Conservation (phyloP, 2,113 vertebrate genomes). For the Phylloscopus trochilus region DNA sequence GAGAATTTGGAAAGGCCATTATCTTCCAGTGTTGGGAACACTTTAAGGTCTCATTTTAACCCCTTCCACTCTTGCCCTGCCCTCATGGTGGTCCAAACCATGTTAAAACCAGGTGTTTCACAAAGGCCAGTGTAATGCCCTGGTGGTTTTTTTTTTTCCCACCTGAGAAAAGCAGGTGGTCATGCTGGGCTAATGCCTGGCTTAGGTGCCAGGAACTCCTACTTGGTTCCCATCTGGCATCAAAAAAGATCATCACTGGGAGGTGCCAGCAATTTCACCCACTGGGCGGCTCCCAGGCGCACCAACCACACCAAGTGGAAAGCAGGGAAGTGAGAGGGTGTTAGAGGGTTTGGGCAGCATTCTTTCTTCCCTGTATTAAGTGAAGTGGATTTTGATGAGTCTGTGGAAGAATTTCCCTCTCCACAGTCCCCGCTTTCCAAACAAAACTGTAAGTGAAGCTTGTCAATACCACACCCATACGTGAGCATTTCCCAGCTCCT, state of each 20-base stretch:
- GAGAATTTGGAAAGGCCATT: conserved; percentile 30
- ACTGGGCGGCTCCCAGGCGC: not conserved
- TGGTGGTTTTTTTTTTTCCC: not conserved
- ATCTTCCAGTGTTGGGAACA: not conserved
- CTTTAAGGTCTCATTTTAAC: conserved; percentile 15
- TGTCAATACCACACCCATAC: not conserved
- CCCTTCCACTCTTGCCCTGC: not conserved
- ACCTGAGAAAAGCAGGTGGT: not conserved
- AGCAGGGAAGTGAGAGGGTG: conserved; percentile 19
- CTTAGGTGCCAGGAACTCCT: not conserved
- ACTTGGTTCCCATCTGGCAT: not conserved
- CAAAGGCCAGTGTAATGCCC: not conserved
- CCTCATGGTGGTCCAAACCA: not conserved
- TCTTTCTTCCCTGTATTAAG: not conserved
- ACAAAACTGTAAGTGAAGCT: not conserved
- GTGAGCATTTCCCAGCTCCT: not conserved
- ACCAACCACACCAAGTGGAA: not conserved
- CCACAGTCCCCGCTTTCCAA: not conserved
- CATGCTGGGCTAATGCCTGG: accelerated
- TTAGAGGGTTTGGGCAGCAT: conserved; percentile 17
- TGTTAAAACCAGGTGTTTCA: not conserved
- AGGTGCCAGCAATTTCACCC: not conserved
- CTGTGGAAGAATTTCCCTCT: not conserved
- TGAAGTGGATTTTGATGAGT: conserved; percentile 33
- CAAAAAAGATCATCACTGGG: not conserved